These are phyloP conservation scores for Pteronotus mesoamericanus DNA, from an alignment of 2,797 vertebrate species.

Conservation along the genomic window DNA sequence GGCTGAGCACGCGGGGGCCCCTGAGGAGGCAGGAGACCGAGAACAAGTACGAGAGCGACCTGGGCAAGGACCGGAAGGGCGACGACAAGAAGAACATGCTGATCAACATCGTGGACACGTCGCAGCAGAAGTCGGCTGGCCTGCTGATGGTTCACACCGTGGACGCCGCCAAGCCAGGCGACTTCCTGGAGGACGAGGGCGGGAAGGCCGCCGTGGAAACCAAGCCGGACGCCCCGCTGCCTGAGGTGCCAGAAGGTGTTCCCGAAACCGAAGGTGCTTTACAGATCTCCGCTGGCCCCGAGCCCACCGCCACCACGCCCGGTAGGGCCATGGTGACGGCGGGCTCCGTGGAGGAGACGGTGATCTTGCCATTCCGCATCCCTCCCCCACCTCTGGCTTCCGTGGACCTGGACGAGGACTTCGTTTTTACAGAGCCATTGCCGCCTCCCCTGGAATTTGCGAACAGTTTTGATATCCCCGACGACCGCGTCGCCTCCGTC, in stretches of 20 bases:
- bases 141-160: constrained; percentile 95
- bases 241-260: constrained; percentile 84
- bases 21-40: constrained; percentile 91
- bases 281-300: constrained; percentile 74
- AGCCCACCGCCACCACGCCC: constrained; percentile 75
- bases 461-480: constrained; percentile 97
- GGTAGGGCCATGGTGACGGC: constrained; percentile 88
- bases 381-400: constrained; percentile 94
- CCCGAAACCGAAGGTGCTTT: constrained; percentile 81
- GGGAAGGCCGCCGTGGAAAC: constrained; percentile 76
- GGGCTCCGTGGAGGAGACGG: constrained; percentile 91
- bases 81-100: constrained; percentile 91
- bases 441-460: constrained; percentile 97
- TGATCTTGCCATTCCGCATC: constrained; percentile 93
- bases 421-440: constrained; percentile 94
- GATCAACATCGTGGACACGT: constrained; percentile 86
- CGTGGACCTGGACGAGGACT: constrained; percentile 96
- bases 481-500: constrained; percentile 85
- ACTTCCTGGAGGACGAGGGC: constrained; percentile 80
- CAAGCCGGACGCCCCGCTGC: constrained; percentile 77
- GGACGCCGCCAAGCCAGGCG: constrained; percentile 82
- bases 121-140: constrained; percentile 90
- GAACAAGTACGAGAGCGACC: constrained; percentile 89
- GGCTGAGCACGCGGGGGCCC: constrained; percentile 85
- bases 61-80: constrained; percentile 83